Conservation (phyloP, 2,888 invertebrate species). For the Hypolimnas misippus region DNA sequence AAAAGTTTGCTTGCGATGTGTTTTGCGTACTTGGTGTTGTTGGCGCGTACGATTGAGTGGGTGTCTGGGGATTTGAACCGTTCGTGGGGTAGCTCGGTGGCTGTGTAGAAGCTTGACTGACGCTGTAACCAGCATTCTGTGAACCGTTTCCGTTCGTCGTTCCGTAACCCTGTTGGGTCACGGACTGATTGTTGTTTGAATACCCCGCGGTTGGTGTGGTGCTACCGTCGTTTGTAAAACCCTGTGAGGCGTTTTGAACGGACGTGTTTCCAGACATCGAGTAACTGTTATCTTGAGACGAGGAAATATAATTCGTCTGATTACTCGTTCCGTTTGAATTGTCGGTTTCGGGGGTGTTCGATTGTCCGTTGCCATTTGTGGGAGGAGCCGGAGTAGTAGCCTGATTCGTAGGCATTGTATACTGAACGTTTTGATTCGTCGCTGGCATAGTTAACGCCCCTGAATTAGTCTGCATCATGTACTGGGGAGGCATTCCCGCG, state of each 20-base stretch:
- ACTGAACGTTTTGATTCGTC: constrained; percentile 66
- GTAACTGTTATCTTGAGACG: constrained; percentile 70
- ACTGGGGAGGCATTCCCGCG: constrained; percentile 66
- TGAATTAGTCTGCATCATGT: constrained; percentile 70
- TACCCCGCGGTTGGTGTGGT: constrained; percentile 58
- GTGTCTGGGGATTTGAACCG: constrained; percentile 58
- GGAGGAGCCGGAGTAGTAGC: constrained; percentile 51
- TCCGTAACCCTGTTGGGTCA: constrained; percentile 59
- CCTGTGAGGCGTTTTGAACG: constrained; percentile 57
- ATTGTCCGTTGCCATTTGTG: constrained; percentile 65
- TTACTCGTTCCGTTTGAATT: constrained; percentile 58
- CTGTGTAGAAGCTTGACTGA: constrained; percentile 59
- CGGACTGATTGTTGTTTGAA: constrained; percentile 55
- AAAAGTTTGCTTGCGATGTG: constrained; percentile 64
- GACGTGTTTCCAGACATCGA: constrained; percentile 52
- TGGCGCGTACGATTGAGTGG: constrained; percentile 57
- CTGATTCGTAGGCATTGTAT: constrained; percentile 62
- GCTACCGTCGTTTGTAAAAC: constrained; percentile 59
- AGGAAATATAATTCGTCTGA: constrained; percentile 74
- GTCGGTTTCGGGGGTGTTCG: constrained; percentile 60
- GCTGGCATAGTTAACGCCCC: constrained; percentile 61
- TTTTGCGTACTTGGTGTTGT: constrained; percentile 62
- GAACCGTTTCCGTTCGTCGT: constrained; percentile 56
- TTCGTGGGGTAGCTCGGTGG: constrained; percentile 66
- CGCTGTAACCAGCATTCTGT: constrained; percentile 56